Percentiles rank a stretch among this genome's conserved stretches.
These are phyloP conservation scores for Aphrophora alni DNA, from an alignment of 2,888 invertebrate genomes.

Conservation along the genomic window DNA sequence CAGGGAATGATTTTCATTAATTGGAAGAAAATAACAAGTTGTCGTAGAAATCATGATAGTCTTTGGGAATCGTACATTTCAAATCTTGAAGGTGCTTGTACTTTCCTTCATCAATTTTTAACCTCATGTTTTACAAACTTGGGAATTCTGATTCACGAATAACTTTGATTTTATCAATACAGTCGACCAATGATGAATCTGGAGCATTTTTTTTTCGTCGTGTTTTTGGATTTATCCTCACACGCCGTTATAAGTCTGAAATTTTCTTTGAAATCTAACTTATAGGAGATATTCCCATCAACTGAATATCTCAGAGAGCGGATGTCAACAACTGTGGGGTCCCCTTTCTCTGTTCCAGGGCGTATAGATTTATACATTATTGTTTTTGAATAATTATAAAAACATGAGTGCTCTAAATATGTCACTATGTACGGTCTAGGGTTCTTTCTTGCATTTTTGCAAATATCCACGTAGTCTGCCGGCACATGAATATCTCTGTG, in stretches of 20 bases:
- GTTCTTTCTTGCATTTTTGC: conserved; percentile 24
- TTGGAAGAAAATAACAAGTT: too few species aligned
- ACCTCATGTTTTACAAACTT: background rate
- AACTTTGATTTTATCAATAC: background rate
- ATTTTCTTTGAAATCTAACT: conserved; percentile 9
- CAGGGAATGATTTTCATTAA: too few species aligned
- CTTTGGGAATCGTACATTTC: conserved; percentile 7
- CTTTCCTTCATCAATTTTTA: background rate
- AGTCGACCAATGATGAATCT: too few species aligned
- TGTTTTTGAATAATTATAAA: conserved; percentile 20
- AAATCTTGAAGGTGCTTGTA: conserved; percentile 12
- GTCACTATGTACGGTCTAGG: conserved; percentile 24
- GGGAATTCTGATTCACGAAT: background rate
- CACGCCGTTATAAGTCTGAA: background rate
- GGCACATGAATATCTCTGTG: conserved; percentile 28
- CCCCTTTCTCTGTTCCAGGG: conserved; percentile 16
- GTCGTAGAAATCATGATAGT: too few species aligned
- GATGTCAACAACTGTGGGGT: conserved; percentile 15
- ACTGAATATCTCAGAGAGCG: background rate
- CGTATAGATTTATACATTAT: conserved; percentile 26
- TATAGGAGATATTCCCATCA: background rate
- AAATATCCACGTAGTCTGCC: conserved; percentile 28
- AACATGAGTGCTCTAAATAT: conserved; percentile 28
- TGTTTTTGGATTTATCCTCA: too few species aligned
- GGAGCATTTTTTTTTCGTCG: background rate